Evolutionary conservation across 2,113 vertebrate genomes (phyloP).

Genomic region (Ia io): DNA sequence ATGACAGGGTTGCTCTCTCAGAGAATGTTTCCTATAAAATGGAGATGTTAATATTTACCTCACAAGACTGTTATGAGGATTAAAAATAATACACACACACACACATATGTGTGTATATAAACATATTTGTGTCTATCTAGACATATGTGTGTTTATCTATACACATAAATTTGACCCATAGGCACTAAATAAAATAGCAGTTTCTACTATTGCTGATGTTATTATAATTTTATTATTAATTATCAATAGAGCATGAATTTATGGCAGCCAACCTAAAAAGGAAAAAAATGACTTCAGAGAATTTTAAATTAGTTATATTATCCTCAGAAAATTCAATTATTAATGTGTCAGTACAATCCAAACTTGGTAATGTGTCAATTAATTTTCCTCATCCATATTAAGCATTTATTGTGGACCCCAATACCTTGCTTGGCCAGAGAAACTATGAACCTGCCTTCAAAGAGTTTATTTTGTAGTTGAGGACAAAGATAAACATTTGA

Average conservation of each 20-base stretch:
- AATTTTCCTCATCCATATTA: background rate
- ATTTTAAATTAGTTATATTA: background rate
- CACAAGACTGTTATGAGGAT: background rate
- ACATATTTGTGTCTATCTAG: background rate
- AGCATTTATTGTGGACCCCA: background rate
- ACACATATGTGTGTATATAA: background rate
- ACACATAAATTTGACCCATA: background rate
- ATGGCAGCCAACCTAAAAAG: background rate
- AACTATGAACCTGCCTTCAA: background rate
- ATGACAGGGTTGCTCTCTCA: background rate
- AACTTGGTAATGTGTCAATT: background rate
- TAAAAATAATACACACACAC: background rate
- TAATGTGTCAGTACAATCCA: background rate
- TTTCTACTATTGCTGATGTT: background rate
- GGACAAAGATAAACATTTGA: background rate
- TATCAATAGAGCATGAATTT: background rate
- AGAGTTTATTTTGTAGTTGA: background rate
- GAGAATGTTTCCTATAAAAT: background rate
- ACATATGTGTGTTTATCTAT: background rate
- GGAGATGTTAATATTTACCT: background rate
- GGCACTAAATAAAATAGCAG: background rate
- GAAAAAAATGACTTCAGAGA: background rate
- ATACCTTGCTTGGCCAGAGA: background rate
- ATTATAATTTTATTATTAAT: background rate
- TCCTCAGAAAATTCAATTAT: background rate